These are phyloP conservation scores for Cancer borealis DNA, from an alignment of 2,888 invertebrate species.

Conservation along the genomic window DNA sequence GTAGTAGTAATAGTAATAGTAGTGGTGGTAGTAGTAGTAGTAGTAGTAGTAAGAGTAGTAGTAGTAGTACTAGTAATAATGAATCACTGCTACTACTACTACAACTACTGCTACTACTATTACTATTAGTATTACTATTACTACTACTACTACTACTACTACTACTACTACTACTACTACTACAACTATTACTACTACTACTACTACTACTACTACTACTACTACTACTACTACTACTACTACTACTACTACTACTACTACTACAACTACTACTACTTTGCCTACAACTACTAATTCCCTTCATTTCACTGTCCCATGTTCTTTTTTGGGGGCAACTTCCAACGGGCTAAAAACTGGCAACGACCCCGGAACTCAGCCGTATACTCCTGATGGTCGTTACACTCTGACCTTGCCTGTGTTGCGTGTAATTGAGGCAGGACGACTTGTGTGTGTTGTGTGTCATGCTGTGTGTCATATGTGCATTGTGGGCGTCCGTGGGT, in stretches of 20 bases:
- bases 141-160: neutral
- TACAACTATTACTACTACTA: constrained; percentile 5
- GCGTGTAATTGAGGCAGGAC: too few species aligned
- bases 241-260: neutral
- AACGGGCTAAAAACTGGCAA: too few species aligned
- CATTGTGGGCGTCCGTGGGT: too few species aligned
- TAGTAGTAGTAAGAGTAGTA: neutral
- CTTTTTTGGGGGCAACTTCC: too few species aligned
- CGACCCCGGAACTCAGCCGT: too few species aligned
- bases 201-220: neutral
- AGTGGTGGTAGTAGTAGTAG: too few species aligned
- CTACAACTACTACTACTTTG: neutral
- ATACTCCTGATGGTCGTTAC: too few species aligned
- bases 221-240: neutral
- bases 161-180: constrained; percentile 1
- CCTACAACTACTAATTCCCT: too few species aligned
- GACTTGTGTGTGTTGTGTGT: too few species aligned
- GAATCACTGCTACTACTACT: neutral
- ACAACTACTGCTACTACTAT: neutral
- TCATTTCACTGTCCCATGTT: too few species aligned
- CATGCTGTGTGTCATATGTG: too few species aligned
- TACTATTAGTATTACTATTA: neutral
- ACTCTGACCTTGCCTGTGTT: too few species aligned
- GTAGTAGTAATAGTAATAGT: neutral
- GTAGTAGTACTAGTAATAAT: neutral